Evolutionary conservation across 2,888 invertebrate genomes (phyloP).

Genomic region (Cosmopolites sordidus): DNA sequence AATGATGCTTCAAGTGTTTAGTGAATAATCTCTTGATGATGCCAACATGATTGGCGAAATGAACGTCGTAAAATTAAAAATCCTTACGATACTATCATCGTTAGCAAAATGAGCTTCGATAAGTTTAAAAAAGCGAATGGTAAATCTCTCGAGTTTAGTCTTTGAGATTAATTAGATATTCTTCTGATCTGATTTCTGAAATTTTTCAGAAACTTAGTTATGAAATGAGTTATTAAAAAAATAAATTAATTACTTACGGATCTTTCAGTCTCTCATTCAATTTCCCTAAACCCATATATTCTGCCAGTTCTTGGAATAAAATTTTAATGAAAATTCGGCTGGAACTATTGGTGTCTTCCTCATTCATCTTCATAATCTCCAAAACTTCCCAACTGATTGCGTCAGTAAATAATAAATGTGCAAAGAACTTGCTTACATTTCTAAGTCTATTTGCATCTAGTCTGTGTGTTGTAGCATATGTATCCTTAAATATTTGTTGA

Average conservation of each 20-base stretch:
- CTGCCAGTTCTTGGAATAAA: conserved; percentile 91
- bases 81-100: no score
- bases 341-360: conserved; percentile 96
- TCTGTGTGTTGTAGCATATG: conserved; percentile 91
- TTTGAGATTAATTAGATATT: no score
- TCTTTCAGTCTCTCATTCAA: conserved; percentile 88
- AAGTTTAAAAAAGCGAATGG: no score
- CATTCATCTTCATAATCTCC: conserved; percentile 84
- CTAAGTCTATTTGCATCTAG: conserved; percentile 92
- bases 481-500: conserved; percentile 91
- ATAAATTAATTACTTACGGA: conserved; percentile 58
- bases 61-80: no score
- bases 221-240: not conserved
- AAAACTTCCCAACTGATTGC: conserved; percentile 96
- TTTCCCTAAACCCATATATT: conserved; percentile 92
- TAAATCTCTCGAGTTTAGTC: no score
- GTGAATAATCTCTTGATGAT: no score
- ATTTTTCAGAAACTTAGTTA: no score
- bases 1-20: no score
- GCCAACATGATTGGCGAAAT: no score
- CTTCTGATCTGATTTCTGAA: no score
- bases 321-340: conserved; percentile 98
- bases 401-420: conserved; percentile 92
- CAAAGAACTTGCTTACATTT: conserved; percentile 96
- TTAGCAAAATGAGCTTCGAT: no score